These are phyloP conservation scores for Channa argus DNA, from an alignment of 2,113 vertebrate genomes.

Conservation along the genomic window DNA sequence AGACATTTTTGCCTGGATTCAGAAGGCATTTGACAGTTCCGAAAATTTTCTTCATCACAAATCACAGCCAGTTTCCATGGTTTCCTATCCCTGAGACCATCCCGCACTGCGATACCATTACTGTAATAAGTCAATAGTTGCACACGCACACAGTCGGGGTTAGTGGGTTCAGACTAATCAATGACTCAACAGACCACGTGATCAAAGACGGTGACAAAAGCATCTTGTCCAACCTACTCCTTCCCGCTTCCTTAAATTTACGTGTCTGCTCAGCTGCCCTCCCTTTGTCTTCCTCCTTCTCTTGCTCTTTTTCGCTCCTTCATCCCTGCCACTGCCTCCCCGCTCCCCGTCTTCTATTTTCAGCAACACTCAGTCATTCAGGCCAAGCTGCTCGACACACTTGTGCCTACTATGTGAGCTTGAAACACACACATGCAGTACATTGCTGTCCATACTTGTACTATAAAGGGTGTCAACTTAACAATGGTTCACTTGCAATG, in stretches of 20 bases:
- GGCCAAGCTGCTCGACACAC: slow-evolving; percentile 46
- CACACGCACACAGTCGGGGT: slow-evolving; percentile 30
- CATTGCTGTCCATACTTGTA: neutral
- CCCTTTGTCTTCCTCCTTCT: slow-evolving; percentile 10
- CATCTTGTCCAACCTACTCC: slow-evolving; percentile 11
- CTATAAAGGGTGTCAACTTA: neutral
- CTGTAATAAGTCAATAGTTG: slow-evolving; percentile 34
- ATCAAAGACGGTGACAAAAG: slow-evolving; percentile 37
- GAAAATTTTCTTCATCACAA: neutral
- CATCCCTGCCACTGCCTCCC: slow-evolving; percentile 41
- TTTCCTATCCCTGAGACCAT: neutral
- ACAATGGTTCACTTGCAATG: slow-evolving; percentile 2
- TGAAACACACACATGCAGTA: slow-evolving; percentile 5
- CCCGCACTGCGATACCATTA: neutral
- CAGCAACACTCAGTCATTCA: slow-evolving; percentile 72
- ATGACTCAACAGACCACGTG: slow-evolving; percentile 66
- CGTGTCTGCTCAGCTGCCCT: slow-evolving; percentile 29
- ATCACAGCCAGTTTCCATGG: too few species aligned
- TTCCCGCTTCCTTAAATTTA: slow-evolving; percentile 37
- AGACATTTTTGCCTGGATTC: too few species aligned
- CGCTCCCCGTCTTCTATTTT: slow-evolving; percentile 69
- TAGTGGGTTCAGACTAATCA: slow-evolving; percentile 54
- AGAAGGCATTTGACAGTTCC: neutral
- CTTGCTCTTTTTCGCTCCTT: slow-evolving; percentile 26
- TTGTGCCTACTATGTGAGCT: slow-evolving; percentile 15